Conservation (phyloP, 2,888 invertebrate genomes). For the Scelioninae gen. 1 region DNA sequence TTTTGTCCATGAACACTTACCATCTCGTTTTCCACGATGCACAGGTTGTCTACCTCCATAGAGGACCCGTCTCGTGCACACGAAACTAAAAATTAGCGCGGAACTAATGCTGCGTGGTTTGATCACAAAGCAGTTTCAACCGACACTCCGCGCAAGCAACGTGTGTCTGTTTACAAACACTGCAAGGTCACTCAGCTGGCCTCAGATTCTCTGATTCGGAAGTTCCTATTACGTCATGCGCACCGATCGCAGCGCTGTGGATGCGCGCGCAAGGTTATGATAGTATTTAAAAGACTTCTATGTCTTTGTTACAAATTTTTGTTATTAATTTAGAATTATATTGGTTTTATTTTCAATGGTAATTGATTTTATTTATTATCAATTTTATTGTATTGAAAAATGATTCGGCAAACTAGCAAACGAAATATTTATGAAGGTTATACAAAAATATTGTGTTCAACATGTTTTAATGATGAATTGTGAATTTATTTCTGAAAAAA, state of each 20-base stretch:
- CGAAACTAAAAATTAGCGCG: not conserved
- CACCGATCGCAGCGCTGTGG: slow-evolving; percentile 63
- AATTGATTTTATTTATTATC: too few relatives aligned
- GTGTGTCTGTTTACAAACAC: slow-evolving; percentile 91
- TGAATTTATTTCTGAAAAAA: too few relatives aligned
- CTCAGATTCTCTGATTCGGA: slow-evolving; percentile 73
- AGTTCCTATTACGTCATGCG: slow-evolving; percentile 68
- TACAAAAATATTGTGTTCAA: too few relatives aligned
- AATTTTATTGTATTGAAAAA: too few relatives aligned
- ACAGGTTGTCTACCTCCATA: slow-evolving; percentile 80
- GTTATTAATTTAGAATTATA: too few relatives aligned
- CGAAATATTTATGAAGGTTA: too few relatives aligned
- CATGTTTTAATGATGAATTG: too few relatives aligned
- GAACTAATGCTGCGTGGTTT: not conserved
- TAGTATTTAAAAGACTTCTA: too few relatives aligned
- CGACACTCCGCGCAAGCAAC: slow-evolving; percentile 84
- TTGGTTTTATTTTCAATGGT: too few relatives aligned
- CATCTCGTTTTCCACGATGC: slow-evolving; percentile 81
- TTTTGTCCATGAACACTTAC: slow-evolving; percentile 73
- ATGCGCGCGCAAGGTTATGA: slow-evolving; percentile 53
- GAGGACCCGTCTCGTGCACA: slow-evolving; percentile 8
- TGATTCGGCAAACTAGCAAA: too few relatives aligned
- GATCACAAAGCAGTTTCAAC: slow-evolving; percentile 21
- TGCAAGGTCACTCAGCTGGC: slow-evolving; percentile 88
- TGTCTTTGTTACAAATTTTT: too few relatives aligned